Evolutionary conservation across 2,888 invertebrate species (phyloP), one percentile per base, ranked within the genome.

Genomic region (Danaus chrysippus): DNA sequence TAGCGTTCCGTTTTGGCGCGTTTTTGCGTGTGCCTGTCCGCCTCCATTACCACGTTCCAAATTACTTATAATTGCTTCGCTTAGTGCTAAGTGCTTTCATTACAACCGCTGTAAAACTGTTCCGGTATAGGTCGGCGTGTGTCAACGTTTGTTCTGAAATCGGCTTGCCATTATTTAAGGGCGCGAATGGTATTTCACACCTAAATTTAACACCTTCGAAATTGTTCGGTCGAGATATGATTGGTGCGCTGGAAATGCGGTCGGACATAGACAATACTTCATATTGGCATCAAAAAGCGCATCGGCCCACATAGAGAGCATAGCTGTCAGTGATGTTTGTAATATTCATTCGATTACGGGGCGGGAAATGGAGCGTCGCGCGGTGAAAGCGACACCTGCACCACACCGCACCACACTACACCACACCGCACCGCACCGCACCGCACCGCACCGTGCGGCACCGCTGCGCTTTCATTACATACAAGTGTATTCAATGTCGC

Each of bases 1-100:
- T 90, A 90, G 87, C 87, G 84, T 84, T 82, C 78, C 81, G 84
- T 85, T 34, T 87, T 83, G 77, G 81, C 86, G 83, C 84, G 92
- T 91, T 91, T 91, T 91, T 89, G 88, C 88, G 84, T 88, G 76
- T 82, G 83, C 84, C 86, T 84, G 90, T 89, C 91, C 88, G 84
- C 84, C 82, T 82, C 87, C 87, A 89, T 91, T 90, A 91, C 82
- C 75, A 84, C 80, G 78, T 77, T 81, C 83, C 83, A 87, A 91
- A 91, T 88, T 87, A 88, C 87, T 90, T 88, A 88, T 91, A 90
- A 91, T 91, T 90, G 89, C 87, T 88, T 90, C 91, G 88, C 86
- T 91, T 89, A 89, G 81, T 82, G 86, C 80, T 88, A 89, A 91
- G 91, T 90, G 91, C 91, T 91, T 89, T 90, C 88, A 88, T 91